Evolutionary conservation across 2,888 invertebrate genomes (phyloP), one percentile per base, ranked within the genome.

Genomic region (Cataglyphis livida): DNA sequence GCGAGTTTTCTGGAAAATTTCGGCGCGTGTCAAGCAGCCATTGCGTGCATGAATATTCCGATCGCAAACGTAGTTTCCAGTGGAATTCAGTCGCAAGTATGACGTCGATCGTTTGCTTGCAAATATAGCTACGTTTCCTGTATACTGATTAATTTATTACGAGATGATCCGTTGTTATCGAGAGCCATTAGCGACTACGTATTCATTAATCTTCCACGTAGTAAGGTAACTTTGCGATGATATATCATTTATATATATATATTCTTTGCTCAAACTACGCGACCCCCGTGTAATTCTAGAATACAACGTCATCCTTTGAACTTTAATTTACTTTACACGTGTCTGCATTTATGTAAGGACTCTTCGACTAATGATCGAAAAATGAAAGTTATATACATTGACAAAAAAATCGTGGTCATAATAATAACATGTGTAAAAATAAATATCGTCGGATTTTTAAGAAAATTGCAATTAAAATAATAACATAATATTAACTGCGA

Each of bases 111-210:
- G 70, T 59, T 28, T 57, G 12, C 38, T 54, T 35, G 21, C 71
- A 57, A 68, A 78, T 78, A 18, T 32, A 59, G 41, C 12, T 12
- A 28, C 71, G 35, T 59, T 79, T 71, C 71, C 59, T 38, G 68
- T 68, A 66, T 51, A 54, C 38, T 66, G 54, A 66, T 76, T 68
- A 68, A 76, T 76, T 18, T 71, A 57, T 70, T 44, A 59, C 32
- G 54, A 54, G 54, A 9, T 61, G 28, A 59, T 21, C 38, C 44
- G 7, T 76, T 66, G 75, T 51, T 75, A 74, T 74, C 32, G n/a
- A 75, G 25, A 51, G n/a, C 28, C 74, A 74, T 65, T 74, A 64
- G 32, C 35, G 32, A 48, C 0, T 64, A 5, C 21, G 10, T 18
- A 21, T 9, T 61, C 61, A 41, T 59, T 73, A 73, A 41, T 73